These are phyloP conservation scores for Opisthograptis luteolata DNA, from an alignment of 2,888 invertebrate species.

Conservation along the genomic window DNA sequence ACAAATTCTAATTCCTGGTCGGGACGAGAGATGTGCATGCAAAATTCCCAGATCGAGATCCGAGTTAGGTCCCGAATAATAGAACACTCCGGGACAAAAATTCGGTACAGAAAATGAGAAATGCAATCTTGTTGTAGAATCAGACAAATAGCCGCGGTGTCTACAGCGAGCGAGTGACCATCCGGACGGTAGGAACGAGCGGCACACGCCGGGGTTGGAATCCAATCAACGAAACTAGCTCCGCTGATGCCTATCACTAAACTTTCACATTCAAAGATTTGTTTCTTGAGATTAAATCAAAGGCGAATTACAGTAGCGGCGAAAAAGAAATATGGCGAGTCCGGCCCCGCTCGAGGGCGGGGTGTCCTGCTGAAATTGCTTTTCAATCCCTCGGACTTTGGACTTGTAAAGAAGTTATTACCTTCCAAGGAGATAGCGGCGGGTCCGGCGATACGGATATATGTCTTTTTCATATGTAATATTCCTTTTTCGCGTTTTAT, in stretches of 20 bases:
- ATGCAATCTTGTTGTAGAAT: conserved; percentile 78
- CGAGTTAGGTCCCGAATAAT: conserved; percentile 32
- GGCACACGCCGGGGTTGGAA: conserved; percentile 62
- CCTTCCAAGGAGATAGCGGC: conserved; percentile 84
- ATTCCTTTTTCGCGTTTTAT: conserved; percentile 85
- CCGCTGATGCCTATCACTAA: conserved; percentile 81
- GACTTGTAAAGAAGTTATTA: conserved; percentile 86
- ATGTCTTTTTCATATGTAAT: conserved; percentile 85
- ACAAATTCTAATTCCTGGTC: neutral
- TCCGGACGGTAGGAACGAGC: conserved; percentile 48
- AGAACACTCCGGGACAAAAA: conserved; percentile 48
- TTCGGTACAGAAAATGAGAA: conserved; percentile 69
- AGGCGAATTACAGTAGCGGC: conserved; percentile 84
- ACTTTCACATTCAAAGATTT: conserved; percentile 84
- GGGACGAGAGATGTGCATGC: conserved; percentile 24
- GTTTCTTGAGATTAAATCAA: conserved; percentile 84
- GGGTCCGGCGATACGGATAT: conserved; percentile 84
- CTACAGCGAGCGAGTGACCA: conserved; percentile 57
- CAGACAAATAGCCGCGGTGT: conserved; percentile 77
- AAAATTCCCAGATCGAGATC: conserved; percentile 31
- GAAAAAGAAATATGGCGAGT: conserved; percentile 83
- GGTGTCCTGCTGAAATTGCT: conserved; percentile 85
- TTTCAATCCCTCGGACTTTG: conserved; percentile 86
- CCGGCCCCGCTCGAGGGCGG: conserved; percentile 77
- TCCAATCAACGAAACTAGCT: conserved; percentile 82